phyloP scores from a whole-genome alignment of 1,140 invertebrate species.

The Plodia interpunctella region DNA sequence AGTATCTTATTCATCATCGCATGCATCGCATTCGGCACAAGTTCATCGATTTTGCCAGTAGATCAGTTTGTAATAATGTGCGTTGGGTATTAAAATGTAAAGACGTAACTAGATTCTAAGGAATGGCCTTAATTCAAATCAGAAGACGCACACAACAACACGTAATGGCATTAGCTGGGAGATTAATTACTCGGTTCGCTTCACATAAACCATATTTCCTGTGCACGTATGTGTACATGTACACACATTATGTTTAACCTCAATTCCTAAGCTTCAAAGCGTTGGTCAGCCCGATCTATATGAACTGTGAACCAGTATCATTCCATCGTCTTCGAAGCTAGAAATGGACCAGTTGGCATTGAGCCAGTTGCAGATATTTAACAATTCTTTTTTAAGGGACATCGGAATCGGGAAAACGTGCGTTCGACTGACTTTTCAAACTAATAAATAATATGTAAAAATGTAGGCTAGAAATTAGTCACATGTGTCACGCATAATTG shows the following conservation, averaged over 20 bases:
- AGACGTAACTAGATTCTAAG: not conserved
- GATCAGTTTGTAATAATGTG: too few species aligned
- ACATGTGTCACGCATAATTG: slow-evolving; percentile 45
- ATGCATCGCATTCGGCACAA: too few species aligned
- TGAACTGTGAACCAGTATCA: slow-evolving; percentile 64
- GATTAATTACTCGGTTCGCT: slow-evolving; percentile 61
- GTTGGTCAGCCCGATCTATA: slow-evolving; percentile 47
- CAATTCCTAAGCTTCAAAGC: slow-evolving; percentile 60
- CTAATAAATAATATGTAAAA: slow-evolving; percentile 50
- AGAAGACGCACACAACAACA: slow-evolving; percentile 29
- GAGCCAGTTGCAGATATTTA: slow-evolving; percentile 51
- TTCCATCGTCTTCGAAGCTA: slow-evolving; percentile 43
- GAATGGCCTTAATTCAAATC: slow-evolving; percentile 23
- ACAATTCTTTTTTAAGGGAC: slow-evolving; percentile 42
- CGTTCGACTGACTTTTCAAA: slow-evolving; percentile 37
- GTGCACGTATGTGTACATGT: slow-evolving; percentile 27
- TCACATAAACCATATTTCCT: slow-evolving; percentile 56
- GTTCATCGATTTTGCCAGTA: too few species aligned
- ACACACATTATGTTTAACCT: slow-evolving; percentile 48
- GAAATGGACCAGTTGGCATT: slow-evolving; percentile 65
- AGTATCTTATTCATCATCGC: too few species aligned
- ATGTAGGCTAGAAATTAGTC: slow-evolving; percentile 54
- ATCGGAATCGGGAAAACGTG: slow-evolving; percentile 28
- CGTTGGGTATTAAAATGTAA: slow-evolving; percentile 10
- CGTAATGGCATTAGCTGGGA: slow-evolving; percentile 45